Conservation (phyloP, 2,797 vertebrate species). For the Euthynnus affinis region DNA sequence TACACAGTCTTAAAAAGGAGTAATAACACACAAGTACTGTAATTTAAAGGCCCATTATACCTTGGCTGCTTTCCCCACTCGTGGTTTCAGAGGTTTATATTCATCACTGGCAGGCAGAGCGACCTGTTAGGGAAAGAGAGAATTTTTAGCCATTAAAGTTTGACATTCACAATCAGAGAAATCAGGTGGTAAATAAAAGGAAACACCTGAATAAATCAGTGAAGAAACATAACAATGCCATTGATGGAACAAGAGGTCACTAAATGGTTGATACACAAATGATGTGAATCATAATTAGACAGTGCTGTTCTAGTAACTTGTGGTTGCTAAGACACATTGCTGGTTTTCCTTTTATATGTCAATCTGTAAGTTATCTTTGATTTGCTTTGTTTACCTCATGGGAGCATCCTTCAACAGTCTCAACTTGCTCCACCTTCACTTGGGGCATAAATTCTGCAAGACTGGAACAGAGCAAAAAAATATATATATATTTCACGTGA, state of each 20-base stretch:
- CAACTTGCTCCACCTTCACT: slow-evolving; percentile 94
- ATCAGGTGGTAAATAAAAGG: neutral
- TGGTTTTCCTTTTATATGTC: neutral
- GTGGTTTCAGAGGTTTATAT: slow-evolving; percentile 90
- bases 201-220: no score
- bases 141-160: neutral
- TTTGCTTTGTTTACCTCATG: slow-evolving; percentile 89
- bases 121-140: slow-evolving; percentile 83
- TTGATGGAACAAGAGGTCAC: no score
- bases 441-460: slow-evolving; percentile 96
- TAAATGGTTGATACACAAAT: no score
- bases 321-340: neutral
- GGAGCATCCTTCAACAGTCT: slow-evolving; percentile 95
- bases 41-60: slow-evolving; percentile 70
- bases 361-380: neutral
- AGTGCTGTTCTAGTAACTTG: neutral
- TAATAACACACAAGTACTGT: neutral
- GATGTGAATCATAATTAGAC: no score
- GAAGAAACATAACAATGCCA: no score
- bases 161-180: neutral
- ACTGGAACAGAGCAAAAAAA: slow-evolving; percentile 80
- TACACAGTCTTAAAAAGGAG: neutral
- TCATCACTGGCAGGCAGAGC: slow-evolving; percentile 91
- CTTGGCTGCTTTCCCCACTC: slow-evolving; percentile 97
- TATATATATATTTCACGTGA: neutral